Conservation (phyloP, 2,888 invertebrate species). For the Epistrophe eligans region DNA sequence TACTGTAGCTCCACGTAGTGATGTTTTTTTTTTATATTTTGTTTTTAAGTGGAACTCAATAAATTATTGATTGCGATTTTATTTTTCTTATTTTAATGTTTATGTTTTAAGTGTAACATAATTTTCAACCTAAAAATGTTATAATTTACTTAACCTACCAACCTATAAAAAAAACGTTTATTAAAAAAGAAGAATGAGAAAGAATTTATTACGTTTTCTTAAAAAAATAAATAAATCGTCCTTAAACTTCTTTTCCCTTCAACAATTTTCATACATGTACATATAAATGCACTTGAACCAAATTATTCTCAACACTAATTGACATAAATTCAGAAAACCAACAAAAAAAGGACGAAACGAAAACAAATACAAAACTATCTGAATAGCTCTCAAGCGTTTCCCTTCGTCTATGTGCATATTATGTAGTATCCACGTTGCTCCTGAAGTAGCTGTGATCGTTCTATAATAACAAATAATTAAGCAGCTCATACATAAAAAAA, state of each 20-base stretch:
- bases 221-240: neutral
- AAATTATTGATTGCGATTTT: no score
- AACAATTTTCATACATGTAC: neutral
- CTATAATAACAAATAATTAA: conserved; percentile 71
- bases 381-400: conserved; percentile 27
- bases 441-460: conserved; percentile 72
- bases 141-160: neutral
- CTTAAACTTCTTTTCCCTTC: neutral
- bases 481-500: conserved; percentile 53
- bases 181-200: neutral
- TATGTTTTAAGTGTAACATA: no score
- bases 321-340: conserved; percentile 18
- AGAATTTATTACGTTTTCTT: neutral
- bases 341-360: conserved; percentile 31
- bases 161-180: neutral
- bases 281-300: conserved; percentile 22
- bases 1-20: no score
- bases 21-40: no score
- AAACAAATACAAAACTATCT: conserved; percentile 53
- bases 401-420: neutral
- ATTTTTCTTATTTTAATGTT: no score
- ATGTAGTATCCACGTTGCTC: conserved; percentile 36
- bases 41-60: no score
- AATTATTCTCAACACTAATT: conserved; percentile 27
- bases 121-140: no score